Conservation (phyloP, 2,888 invertebrate species). For the Cerceris ruficornis region DNA sequence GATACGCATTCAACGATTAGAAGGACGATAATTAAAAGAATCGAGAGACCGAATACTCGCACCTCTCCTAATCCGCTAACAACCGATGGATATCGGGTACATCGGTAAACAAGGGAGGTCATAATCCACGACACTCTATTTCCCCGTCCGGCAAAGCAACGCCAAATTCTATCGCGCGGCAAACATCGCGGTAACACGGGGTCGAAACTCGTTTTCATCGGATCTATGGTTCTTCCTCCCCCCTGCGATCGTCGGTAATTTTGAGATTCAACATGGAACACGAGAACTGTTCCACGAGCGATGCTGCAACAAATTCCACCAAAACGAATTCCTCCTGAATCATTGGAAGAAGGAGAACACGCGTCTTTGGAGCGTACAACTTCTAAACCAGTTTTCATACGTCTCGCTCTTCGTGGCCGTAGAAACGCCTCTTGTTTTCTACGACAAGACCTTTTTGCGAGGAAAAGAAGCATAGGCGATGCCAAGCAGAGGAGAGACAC, state of each 20-base stretch:
- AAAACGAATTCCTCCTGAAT: conserved; percentile 32
- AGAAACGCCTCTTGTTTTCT: conserved; percentile 59
- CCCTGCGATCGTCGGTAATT: not conserved
- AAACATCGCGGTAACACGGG: not conserved
- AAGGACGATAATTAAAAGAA: not conserved
- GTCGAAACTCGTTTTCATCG: conserved; percentile 1
- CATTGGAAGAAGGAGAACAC: conserved; percentile 17
- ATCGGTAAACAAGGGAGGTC: not conserved
- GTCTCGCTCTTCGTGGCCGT: conserved; percentile 24
- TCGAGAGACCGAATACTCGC: not conserved
- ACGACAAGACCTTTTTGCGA: conserved; percentile 49
- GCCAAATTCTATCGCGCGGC: not conserved
- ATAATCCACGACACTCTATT: not conserved
- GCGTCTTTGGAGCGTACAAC: conserved; percentile 53
- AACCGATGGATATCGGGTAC: not conserved
- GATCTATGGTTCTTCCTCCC: not conserved
- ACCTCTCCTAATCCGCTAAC: not conserved
- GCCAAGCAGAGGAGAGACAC: conserved; percentile 23
- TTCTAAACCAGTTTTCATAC: conserved; percentile 67
- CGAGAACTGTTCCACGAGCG: conserved; percentile 19
- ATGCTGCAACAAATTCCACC: conserved; percentile 4
- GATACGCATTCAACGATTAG: too few relatives aligned
- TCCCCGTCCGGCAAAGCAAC: not conserved
- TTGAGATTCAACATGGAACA: not conserved
- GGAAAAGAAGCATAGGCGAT: conserved; percentile 31